Evolutionary conservation across 2,888 invertebrate species (phyloP).

Genomic region (Cacoxenus indagator): DNA sequence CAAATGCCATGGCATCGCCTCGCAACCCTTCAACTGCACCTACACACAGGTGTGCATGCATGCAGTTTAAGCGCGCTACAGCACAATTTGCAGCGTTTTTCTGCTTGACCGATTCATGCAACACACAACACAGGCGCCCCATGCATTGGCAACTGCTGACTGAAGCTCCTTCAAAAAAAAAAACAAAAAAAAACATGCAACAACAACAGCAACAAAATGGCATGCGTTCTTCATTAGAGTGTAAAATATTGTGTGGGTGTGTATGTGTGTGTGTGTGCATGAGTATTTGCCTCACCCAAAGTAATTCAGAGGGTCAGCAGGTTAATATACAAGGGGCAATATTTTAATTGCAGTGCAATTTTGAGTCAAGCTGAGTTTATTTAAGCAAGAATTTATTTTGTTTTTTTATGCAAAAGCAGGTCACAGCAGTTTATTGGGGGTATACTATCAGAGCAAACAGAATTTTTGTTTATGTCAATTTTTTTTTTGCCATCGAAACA

Average conservation of each 20-base stretch:
- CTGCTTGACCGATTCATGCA: conserved; percentile 62
- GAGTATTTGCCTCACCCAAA: not conserved
- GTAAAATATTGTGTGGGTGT: conserved; percentile 25
- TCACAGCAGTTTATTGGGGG: no score
- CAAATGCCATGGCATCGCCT: not conserved
- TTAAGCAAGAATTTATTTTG: no score
- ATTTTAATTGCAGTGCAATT: not conserved
- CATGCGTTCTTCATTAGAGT: conserved; percentile 51
- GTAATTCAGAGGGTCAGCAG: conserved; percentile 59
- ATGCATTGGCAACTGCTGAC: conserved; percentile 17
- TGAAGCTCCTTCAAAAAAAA: conserved; percentile 27
- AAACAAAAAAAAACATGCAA: conserved; percentile 34
- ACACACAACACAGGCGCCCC: conserved; percentile 31
- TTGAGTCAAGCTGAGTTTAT: no score
- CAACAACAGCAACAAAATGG: no score
- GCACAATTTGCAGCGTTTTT: conserved; percentile 64
- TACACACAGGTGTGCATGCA: not conserved
- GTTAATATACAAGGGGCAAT: conserved; percentile 28
- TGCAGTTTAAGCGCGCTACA: conserved; percentile 59
- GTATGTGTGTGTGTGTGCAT: conserved; percentile 31
- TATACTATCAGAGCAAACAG: no score
- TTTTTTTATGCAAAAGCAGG: not conserved
- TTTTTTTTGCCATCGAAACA: not conserved
- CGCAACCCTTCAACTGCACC: conserved; percentile 17
- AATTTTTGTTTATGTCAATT: no score